Base-by-base conservation (phyloP, 1,140 invertebrate species). In the Aphelinus atriplicis region DNA sequence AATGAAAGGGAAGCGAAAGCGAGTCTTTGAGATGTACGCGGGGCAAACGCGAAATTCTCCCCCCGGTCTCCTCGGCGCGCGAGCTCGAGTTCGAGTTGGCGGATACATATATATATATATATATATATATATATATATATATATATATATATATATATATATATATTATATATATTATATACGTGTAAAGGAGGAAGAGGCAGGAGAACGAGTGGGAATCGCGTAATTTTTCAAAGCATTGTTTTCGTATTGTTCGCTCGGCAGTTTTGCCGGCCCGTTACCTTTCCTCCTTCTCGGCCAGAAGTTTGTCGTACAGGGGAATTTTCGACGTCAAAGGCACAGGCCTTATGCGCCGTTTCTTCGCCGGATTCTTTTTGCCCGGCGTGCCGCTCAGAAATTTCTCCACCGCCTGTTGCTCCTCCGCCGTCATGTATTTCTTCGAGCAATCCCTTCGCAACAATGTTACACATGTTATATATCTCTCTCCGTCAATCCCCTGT, bases 211-310 rank as follows among this genome's bases (percentile, higher is more conserved):
- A 3, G 65, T 26, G 10, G 3, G 45, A 58, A 61, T 70, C 57
- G 67, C 10, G 43, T 60, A 69, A 69, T 70, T 71, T 55, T 63
- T 46, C 45, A 51, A 70, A 10, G 55, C 45, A 63, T 74, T 67
- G 3, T 1, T 75, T 62, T 3, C 4, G 1, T 58, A 48, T 3
- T 70, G 26, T 70, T 57, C 10, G 3, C 26, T 58, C 3, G 10
- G 56, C 6, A 3, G 51, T 43, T 10, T 9, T 6, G 53, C 43
- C 48, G 57, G 10, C 7, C 46, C 51, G 7, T 60, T 78, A 92
- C 92, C 92, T 91, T 87, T 90, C 90, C 82, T 93, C 91, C 84
- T 93, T 92, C 75, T 92, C 91, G 72, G 90, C 90, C 65, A 93
- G 83, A 69, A 93, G 90, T 85, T 92, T 93, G 80, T 93, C 90